Base-by-base conservation (phyloP, 2,113 vertebrate species). In the Accipiter cooperii region DNA sequence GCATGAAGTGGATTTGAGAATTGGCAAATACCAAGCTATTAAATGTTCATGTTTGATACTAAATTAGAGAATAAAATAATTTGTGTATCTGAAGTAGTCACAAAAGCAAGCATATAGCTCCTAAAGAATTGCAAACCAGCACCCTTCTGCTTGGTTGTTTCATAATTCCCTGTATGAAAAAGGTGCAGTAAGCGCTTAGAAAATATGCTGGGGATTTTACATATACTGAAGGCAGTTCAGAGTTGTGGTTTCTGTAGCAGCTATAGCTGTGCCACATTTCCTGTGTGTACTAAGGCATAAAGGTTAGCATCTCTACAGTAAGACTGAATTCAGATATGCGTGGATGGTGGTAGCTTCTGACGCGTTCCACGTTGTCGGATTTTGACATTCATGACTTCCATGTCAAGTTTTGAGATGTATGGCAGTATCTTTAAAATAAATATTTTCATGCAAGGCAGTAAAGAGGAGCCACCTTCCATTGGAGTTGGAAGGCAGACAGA, bases 261-360 rank as follows among this genome's bases (percentile, higher is more conserved):
- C 58, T 63, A 3, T 21, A 33, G 34, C 44, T 44, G 9, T 69
- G 49, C 54, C 49, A 34, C 21, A 2, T 69, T 78, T 33, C 31
- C 26, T 64, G 0, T 17, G 7, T 1, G 0, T 63, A 42, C 38
- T 22, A 19, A 64, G 47, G 13, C 7, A 8, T 13, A 46, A n/a
- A 66, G 40, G 22, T 34, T 61, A 29, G 34, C 19, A 12, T n/a
- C 52, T 51, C 21, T 51, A 10, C 34, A 8, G 80, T 33, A 57
- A 61, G 29, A 17, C 36, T 22, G 7, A 26, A 26, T 46, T 34
- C 8, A 18, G 51, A 14, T 57, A 26, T 6, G 52, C 10, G 6
- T 11, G 42, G 24, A 10, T 46, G 26, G 22, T 79, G 36, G 47
- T 57, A 58, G 38, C 57, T 84, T 44, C 25, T 49, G 68, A 24